Evolutionary conservation across 1,140 invertebrate genomes (phyloP).

Genomic region (Ips nitidus): DNA sequence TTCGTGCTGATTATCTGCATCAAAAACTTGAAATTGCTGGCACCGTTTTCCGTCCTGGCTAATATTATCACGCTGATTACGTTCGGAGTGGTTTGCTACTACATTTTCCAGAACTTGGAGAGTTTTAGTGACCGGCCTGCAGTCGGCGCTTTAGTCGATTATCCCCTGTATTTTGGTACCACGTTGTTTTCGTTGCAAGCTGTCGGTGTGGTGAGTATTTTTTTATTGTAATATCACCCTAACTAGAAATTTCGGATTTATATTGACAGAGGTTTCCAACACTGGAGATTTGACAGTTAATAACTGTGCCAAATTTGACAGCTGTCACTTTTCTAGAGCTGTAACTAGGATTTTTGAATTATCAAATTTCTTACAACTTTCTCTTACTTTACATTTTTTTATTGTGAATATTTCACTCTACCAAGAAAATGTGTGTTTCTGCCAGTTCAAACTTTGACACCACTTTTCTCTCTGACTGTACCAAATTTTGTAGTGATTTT

Average conservation of each 20-base stretch:
- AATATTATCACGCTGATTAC: slow-evolving; percentile 66
- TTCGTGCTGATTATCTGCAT: slow-evolving; percentile 71
- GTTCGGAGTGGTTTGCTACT: slow-evolving; percentile 70
- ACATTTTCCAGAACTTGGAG: slow-evolving; percentile 67
- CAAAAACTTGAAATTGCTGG: slow-evolving; percentile 71
- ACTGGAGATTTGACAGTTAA: too few species aligned
- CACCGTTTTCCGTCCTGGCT: slow-evolving; percentile 73
- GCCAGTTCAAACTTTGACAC: too few species aligned
- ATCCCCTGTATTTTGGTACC: slow-evolving; percentile 81
- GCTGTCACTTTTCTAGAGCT: slow-evolving; percentile 55
- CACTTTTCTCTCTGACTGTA: too few species aligned
- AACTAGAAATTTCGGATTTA: slow-evolving; percentile 51
- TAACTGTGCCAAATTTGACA: too few species aligned
- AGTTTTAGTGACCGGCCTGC: slow-evolving; percentile 55
- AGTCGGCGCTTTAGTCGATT: slow-evolving; percentile 58
- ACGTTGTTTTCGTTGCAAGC: slow-evolving; percentile 86
- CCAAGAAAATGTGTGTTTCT: too few species aligned
- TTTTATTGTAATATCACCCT: neutral
- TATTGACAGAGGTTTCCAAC: slow-evolving; percentile 45
- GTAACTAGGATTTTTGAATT: too few species aligned
- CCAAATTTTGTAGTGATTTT: too few species aligned
- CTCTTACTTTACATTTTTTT: neutral
- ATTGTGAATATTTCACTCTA: neutral
- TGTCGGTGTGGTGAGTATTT: slow-evolving; percentile 74
- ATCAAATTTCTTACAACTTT: too few species aligned